Evolutionary conservation across 2,113 vertebrate genomes (phyloP).

Genomic region (Acinonyx jubatus): DNA sequence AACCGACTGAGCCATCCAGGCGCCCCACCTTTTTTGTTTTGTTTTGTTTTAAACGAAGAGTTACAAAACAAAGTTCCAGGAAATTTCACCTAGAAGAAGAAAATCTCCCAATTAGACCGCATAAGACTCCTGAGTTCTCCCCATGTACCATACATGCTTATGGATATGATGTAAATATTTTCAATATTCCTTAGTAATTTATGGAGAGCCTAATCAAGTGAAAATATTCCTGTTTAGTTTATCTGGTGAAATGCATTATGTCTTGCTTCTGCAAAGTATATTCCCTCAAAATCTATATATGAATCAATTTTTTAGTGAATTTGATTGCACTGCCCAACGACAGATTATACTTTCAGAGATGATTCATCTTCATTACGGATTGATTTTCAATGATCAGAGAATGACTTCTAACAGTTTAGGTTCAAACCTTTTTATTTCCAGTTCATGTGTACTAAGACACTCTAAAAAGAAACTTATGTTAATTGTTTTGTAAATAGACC

Average conservation of each 20-base stretch:
- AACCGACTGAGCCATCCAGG: too few relatives aligned
- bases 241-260: background rate
- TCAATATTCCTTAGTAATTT: background rate
- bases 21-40: background rate
- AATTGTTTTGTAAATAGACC: constrained; percentile 3
- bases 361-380: constrained; percentile 51
- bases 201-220: constrained; percentile 24
- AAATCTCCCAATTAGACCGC: background rate
- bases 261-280: background rate
- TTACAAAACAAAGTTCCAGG: constrained; percentile 4
- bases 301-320: constrained; percentile 55
- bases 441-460: background rate
- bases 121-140: background rate
- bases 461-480: background rate
- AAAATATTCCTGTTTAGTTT: background rate
- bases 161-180: background rate
- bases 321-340: background rate
- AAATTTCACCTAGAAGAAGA: background rate
- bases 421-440: background rate
- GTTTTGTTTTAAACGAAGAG: background rate
- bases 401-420: constrained; percentile 14
- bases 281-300: background rate
- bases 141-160: background rate
- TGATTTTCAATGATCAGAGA: constrained; percentile 54
- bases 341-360: background rate